Base-by-base conservation (phyloP, 1,140 invertebrate species). In the Branchinecta lynchi region DNA sequence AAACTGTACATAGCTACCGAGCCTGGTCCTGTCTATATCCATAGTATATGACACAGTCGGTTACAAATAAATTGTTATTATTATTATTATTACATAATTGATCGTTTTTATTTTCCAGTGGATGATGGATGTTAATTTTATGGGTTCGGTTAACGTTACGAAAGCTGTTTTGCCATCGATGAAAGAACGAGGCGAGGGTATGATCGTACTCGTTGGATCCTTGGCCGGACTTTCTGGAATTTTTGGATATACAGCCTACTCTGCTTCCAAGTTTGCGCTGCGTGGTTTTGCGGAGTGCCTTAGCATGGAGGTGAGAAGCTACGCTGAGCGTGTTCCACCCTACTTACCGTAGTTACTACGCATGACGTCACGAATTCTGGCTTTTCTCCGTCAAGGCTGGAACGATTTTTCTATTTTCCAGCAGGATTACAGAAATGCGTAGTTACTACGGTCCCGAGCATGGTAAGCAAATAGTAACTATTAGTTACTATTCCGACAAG, bases 201-300 rank as follows among this genome's bases (percentile, higher is more conserved):
- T 85, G 66, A 87, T 96, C 74, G 86, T 93, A 0, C 83, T 96
- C 72, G 87, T 93, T 8, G 89, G 90, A 1, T 98, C 94, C 7
- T 86, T 91, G 79, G 95, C 92, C 70, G 91, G 89, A 10, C 82
- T 71, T n/a, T 45, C 44, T 73, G 96, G 96, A 78, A 82, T 96
- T 72, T 95, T 86, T 82, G 96, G 96, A 2, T 93, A 89, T 76
- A 86, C 89, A 60, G 89, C 90, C 0, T 99, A 99, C 78, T 87
- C 89, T 68, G 85, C 87, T 67, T 87, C 90, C 10, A 99, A 99
- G 80, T 99, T 92, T 85, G 96, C 93, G 2, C 78, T 99, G 6
- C 82, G 92, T 71, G 96, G 95, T 8, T 84, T 99, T 71, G 95
- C 95, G 7, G 94, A 99, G 77, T 84, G 90, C 69, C 79, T 99